Evolutionary conservation across 2,113 vertebrate genomes (phyloP).

Genomic region (Charadrius vociferus): DNA sequence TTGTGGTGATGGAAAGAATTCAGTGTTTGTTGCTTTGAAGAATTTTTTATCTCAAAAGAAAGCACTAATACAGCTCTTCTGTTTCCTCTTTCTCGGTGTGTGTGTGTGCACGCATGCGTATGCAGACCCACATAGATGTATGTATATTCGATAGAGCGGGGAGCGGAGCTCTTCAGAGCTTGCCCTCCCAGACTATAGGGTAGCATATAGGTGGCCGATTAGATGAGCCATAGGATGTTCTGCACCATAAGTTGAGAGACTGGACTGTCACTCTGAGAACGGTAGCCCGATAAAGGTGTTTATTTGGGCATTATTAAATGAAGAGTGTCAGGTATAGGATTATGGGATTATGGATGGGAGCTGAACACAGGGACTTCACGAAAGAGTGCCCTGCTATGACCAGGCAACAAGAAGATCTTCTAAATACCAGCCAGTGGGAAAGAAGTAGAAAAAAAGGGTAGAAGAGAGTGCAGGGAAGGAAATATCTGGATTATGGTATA

Average conservation of each 20-base stretch:
- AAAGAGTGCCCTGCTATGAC: background rate
- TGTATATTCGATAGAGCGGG: background rate
- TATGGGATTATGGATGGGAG: background rate
- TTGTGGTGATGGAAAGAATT: background rate
- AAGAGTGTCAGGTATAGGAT: background rate
- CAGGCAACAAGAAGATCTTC: background rate
- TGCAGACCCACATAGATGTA: background rate
- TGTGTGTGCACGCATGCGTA: rapidly evolving
- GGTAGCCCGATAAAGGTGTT: background rate
- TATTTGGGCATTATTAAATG: background rate
- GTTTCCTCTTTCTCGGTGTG: background rate
- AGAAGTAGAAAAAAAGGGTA: background rate
- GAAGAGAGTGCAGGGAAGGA: background rate
- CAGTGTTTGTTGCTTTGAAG: background rate
- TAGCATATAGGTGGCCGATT: no score
- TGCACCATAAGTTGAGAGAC: background rate
- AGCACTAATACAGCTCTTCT: background rate
- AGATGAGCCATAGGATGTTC: background rate
- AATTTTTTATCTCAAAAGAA: background rate
- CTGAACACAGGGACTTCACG: background rate
- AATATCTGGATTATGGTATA: background rate
- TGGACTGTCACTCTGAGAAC: background rate
- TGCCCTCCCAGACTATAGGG: background rate
- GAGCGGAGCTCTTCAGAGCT: background rate
- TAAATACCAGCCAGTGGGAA: background rate